A percentile compares a stretch with the other conserved stretches of the same genome.
Evolutionary conservation across 1,140 invertebrate genomes (phyloP).

Genomic region (Rhopalosiphum maidis): DNA sequence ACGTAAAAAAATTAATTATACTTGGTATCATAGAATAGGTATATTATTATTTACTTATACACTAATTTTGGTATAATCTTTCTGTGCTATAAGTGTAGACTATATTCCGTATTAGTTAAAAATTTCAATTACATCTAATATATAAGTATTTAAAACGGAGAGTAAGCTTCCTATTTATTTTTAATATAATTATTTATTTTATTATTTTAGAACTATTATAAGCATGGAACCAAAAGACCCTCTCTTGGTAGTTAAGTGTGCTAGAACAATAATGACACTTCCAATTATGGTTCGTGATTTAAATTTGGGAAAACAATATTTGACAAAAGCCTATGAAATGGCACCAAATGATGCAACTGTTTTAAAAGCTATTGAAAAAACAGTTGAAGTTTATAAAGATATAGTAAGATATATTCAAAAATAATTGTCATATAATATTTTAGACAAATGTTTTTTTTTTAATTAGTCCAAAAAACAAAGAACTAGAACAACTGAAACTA

Average conservation of each 20-base stretch:
- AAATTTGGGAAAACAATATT: constrained; percentile 34
- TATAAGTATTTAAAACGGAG: background rate
- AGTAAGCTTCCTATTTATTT: background rate
- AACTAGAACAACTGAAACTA: background rate
- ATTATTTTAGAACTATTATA: constrained; percentile 30
- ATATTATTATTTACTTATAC: no score
- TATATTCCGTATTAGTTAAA: no score
- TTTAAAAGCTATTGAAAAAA: constrained; percentile 25
- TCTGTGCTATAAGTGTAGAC: no score
- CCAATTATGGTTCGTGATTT: constrained; percentile 26
- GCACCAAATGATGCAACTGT: constrained; percentile 29
- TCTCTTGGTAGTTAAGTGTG: constrained; percentile 21
- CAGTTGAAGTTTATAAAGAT: background rate
- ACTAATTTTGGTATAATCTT: no score
- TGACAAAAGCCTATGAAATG: background rate
- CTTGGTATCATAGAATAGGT: background rate
- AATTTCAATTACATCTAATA: no score
- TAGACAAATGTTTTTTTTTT: background rate
- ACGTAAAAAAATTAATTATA: background rate
- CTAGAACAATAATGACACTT: constrained; percentile 41
- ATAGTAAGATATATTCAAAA: constrained; percentile 12
- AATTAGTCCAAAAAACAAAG: background rate
- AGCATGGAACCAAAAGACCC: constrained; percentile 47
- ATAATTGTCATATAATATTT: background rate
- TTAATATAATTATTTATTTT: background rate